These are phyloP conservation scores for Thelaira solivaga DNA, from an alignment of 2,888 invertebrate genomes.

Conservation along the genomic window DNA sequence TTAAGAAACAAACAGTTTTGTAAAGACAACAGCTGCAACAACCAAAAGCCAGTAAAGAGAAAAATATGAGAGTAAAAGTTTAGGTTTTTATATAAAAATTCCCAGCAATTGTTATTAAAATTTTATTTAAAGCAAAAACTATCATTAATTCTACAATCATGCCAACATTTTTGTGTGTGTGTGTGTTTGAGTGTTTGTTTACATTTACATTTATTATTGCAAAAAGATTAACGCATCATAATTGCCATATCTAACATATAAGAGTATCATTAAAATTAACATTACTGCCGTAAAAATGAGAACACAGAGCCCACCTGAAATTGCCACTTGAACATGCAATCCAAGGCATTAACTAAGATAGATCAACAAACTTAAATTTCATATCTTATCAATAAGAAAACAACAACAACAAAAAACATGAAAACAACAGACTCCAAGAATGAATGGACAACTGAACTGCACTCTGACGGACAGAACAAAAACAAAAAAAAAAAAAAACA, in stretches of 20 bases:
- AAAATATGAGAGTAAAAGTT: too few species aligned
- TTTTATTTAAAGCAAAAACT: slow-evolving; percentile 9
- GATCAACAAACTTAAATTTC: slow-evolving; percentile 60
- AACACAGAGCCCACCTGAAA: slow-evolving; percentile 60
- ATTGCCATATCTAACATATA: slow-evolving; percentile 59
- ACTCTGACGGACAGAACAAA: background rate
- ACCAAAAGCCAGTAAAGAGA: background rate
- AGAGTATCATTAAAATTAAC: slow-evolving; percentile 59
- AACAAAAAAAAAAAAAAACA: background rate
- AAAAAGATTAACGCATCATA: slow-evolving; percentile 61
- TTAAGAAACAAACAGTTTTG: slow-evolving; percentile 9
- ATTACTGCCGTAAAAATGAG: slow-evolving; percentile 58
- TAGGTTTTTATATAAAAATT: too few species aligned
- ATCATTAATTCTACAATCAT: slow-evolving; percentile 36
- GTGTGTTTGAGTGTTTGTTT: slow-evolving; percentile 1
- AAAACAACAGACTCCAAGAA: slow-evolving; percentile 10
- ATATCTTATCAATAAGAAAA: slow-evolving; percentile 59
- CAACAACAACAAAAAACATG: slow-evolving; percentile 4
- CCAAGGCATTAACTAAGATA: slow-evolving; percentile 57
- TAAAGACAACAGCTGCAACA: background rate
- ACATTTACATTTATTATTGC: slow-evolving; percentile 29
- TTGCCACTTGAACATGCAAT: slow-evolving; percentile 62
- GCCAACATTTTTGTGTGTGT: background rate
- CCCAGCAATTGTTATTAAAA: too few species aligned
- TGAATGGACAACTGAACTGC: background rate